Evolutionary conservation across 2,797 vertebrate genomes (phyloP), one percentile per base, ranked within the genome.

Genomic region (Tragelaphus eurycerus): DNA sequence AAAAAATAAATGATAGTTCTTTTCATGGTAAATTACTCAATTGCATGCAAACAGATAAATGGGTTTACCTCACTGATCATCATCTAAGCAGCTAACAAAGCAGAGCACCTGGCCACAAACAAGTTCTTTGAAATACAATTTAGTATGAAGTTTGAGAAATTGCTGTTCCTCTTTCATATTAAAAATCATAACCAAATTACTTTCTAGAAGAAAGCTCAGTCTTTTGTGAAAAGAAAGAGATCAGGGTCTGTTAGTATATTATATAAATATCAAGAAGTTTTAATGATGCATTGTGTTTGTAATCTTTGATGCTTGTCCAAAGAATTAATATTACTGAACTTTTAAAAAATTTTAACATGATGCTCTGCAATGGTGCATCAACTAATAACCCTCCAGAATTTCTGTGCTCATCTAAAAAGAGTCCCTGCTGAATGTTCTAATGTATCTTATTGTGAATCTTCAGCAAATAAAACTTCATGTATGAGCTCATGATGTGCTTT

Each of bases 401-500:
- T 98, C 98, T 97, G 98, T 97, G 98, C 98, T 98, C 98, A 98
- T 98, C 98, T 99, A 98, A 98, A 98, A 98, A 98, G 98, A 97
- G 99, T 98, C 98, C 98, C 99, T 98, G 98, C 99, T 98, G 99
- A 98, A 99, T 98, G 99, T 99, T 98, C 99, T 98, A 98, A 99
- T 99, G 98, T 98, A 99, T 99, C 99, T 99, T 98, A 98, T 99
- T 99, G 99, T 98, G 98, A 99, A 98, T 99, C 98, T 98, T 98
- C 98, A 98, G 98, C 98, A 99, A 99, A 99, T 99, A 99, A 99
- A 99, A 99, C 99, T 99, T 99, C 99, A 99, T 99, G 99, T 99
- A 99, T 99, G 99, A 99, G 99, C 99, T 99, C 99, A 99, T 99
- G 99, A 99, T 99, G 99, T 99, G 99, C 99, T 99, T 99, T 99